Evolutionary conservation across 2,797 vertebrate genomes (phyloP).

Genomic region (Aselliscus stoliczkanus): DNA sequence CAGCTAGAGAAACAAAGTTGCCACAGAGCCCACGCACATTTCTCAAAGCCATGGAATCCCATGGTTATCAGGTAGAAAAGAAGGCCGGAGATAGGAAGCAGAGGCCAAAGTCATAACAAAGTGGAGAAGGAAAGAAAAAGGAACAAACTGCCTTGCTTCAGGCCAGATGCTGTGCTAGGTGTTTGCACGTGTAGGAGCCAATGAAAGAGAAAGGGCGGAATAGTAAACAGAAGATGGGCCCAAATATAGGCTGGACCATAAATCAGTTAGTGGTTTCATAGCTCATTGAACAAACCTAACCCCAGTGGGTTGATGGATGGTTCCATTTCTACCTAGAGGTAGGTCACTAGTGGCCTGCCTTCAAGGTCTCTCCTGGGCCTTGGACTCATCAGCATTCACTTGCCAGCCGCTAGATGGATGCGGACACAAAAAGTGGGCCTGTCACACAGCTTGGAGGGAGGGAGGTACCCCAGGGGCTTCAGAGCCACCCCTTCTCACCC

Average conservation of each 20-base stretch:
- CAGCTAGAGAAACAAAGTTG: background rate
- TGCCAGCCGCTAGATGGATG: background rate
- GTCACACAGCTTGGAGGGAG: background rate
- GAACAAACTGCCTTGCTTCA: background rate
- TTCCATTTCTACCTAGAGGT: background rate
- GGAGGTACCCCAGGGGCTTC: background rate
- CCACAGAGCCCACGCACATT: background rate
- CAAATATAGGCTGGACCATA: background rate
- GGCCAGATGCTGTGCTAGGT: background rate
- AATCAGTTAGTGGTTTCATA: background rate
- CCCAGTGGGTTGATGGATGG: background rate
- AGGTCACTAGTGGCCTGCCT: background rate
- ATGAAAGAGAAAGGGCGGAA: background rate
- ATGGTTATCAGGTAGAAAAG: rapidly evolving
- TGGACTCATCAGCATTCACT: rapidly evolving
- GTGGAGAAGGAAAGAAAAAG: background rate
- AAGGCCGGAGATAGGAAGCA: background rate
- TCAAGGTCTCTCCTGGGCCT: background rate
- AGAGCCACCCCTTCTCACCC: background rate
- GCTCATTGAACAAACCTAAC: background rate
- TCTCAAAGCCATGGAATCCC: background rate
- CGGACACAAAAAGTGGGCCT: background rate
- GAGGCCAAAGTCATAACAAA: background rate
- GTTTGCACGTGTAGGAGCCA: background rate
- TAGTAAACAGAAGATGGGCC: background rate